A percentile compares a stretch with the other conserved stretches of the same genome.
phyloP scores from a whole-genome alignment of 2,888 invertebrate genomes.

The Mimachlamys varia region DNA sequence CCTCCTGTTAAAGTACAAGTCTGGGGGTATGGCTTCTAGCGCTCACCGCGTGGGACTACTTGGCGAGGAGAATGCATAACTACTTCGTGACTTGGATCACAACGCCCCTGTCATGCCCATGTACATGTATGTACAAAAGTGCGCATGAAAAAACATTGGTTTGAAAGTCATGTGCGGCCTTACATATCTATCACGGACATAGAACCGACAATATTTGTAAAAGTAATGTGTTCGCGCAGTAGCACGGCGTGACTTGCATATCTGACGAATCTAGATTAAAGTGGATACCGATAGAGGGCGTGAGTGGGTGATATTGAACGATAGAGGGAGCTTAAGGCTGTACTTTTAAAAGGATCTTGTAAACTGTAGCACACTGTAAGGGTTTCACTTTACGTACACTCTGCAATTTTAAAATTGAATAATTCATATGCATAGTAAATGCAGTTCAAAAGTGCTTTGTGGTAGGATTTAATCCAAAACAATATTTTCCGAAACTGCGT shows the following conservation, averaged over 20 bases:
- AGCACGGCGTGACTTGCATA: not conserved
- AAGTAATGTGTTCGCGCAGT: not conserved
- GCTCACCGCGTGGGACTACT: constrained; percentile 7
- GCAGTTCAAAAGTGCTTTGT: too few species aligned
- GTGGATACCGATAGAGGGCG: not conserved
- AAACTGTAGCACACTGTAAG: too few species aligned
- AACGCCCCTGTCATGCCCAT: not conserved
- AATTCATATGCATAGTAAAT: too few species aligned
- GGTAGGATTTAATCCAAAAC: too few species aligned
- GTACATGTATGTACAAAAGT: not conserved
- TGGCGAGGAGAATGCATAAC: not conserved
- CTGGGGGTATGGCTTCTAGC: not conserved
- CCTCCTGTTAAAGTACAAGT: not conserved
- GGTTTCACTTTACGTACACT: too few species aligned
- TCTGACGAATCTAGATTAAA: constrained; percentile 4
- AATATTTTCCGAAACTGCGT: too few species aligned
- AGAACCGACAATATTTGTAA: not conserved
- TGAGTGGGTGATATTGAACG: not conserved
- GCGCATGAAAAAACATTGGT: not conserved
- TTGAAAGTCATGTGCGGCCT: constrained; percentile 4
- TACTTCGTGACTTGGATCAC: constrained; percentile 26
- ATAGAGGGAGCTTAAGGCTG: not conserved
- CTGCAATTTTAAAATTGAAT: too few species aligned
- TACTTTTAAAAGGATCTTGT: not conserved
- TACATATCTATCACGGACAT: not conserved